A percentile compares a stretch with the other conserved stretches of the same genome.
Evolutionary conservation across 2,888 invertebrate species (phyloP).

Genomic region (Macrosoma leucophasiata): DNA sequence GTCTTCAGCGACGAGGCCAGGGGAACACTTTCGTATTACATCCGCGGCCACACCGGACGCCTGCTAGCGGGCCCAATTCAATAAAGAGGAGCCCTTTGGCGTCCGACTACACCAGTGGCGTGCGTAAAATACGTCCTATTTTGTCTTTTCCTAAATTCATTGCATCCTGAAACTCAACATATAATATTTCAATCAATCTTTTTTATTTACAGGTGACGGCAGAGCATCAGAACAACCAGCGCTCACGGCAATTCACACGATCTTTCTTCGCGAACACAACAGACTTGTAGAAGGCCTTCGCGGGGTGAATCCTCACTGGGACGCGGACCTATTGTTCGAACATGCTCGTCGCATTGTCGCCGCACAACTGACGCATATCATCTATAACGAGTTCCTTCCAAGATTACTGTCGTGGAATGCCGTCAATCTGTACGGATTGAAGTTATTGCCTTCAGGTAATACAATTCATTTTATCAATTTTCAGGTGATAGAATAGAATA

Average conservation of each 20-base stretch:
- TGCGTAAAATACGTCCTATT: too few species aligned
- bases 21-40: too few species aligned
- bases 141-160: too few species aligned
- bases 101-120: too few species aligned
- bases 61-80: too few species aligned
- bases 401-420: constrained; percentile 93
- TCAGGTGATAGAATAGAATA: too few species aligned
- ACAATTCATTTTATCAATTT: too few species aligned
- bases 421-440: constrained; percentile 90
- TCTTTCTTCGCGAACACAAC: constrained; percentile 94
- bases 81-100: too few species aligned
- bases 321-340: constrained; percentile 88
- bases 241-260: constrained; percentile 90
- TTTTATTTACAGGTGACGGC: constrained; percentile 79
- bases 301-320: constrained; percentile 92
- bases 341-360: constrained; percentile 85
- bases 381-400: constrained; percentile 93
- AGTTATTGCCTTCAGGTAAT: constrained; percentile 83
- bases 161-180: too few species aligned
- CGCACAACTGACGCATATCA: constrained; percentile 87
- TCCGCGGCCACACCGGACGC: too few species aligned
- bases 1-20: too few species aligned
- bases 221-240: constrained; percentile 95
- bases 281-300: constrained; percentile 86
- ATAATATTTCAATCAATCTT: neutral